Evolutionary conservation across 2,113 vertebrate species (phyloP).

Genomic region (Peromyscus maniculatus): DNA sequence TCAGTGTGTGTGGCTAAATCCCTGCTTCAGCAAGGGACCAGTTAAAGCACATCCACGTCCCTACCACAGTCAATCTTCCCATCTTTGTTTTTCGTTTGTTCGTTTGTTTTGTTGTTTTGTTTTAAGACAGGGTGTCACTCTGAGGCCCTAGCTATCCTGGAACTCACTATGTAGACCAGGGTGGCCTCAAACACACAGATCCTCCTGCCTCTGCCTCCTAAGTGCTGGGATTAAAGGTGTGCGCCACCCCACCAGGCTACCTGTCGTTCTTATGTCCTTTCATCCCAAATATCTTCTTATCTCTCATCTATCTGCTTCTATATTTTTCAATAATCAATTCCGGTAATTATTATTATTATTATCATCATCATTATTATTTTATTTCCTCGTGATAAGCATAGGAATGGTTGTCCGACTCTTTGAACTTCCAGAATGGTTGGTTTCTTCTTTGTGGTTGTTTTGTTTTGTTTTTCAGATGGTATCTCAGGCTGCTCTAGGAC

Average conservation of each 20-base stretch:
- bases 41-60: not conserved
- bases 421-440: not conserved
- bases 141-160: not conserved
- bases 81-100: not conserved
- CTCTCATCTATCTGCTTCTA: not conserved
- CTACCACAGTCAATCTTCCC: not conserved
- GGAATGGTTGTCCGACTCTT: constrained; percentile 10
- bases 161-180: not conserved
- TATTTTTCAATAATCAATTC: not conserved
- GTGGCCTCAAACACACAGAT: not conserved
- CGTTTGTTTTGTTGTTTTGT: not conserved
- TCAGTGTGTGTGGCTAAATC: not conserved
- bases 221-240: not conserved
- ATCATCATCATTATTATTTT: not conserved
- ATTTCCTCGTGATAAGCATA: constrained; percentile 39
- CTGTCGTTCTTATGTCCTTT: not conserved
- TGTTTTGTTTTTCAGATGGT: not conserved
- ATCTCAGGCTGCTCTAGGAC: not conserved
- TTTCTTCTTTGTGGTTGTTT: not conserved
- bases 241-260: not conserved
- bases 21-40: not conserved
- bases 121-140: not conserved
- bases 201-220: not conserved
- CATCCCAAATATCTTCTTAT: not conserved
- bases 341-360: not conserved